Conservation (phyloP, 1,140 invertebrate species). For the Caerostris extrusa region DNA sequence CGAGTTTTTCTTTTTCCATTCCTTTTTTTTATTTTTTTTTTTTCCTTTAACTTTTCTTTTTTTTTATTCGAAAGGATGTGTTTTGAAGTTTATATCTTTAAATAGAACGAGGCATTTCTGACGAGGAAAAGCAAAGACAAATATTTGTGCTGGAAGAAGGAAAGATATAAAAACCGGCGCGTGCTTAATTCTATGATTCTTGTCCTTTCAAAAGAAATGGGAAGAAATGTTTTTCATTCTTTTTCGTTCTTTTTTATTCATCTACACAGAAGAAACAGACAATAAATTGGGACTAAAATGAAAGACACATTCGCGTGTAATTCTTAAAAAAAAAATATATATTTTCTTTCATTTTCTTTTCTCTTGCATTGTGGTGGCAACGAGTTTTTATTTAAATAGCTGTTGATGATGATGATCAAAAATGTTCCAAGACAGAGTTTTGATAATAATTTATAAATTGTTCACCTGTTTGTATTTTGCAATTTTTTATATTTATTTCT, state of each 20-base stretch:
- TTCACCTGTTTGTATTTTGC: too few relatives aligned
- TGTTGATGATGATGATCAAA: not conserved
- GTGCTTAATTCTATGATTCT: constrained; percentile 31
- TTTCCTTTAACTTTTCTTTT: not conserved
- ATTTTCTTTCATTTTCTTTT: not conserved
- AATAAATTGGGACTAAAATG: not conserved
- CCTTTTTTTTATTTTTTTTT: not conserved
- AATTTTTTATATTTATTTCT: too few relatives aligned
- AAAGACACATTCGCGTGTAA: not conserved
- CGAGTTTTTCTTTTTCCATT: not conserved
- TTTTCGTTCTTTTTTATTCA: not conserved
- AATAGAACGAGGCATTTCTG: not conserved
- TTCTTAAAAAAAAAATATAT: not conserved
- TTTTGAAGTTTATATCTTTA: constrained; percentile 8
- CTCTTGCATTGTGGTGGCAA: not conserved
- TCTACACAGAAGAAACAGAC: not conserved
- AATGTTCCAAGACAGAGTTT: too few relatives aligned
- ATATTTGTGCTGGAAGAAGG: not conserved
- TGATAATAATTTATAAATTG: too few relatives aligned
- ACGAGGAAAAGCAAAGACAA: constrained; percentile 1
- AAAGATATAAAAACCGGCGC: not conserved
- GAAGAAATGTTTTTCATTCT: not conserved
- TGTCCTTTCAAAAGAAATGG: not conserved
- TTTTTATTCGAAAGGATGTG: not conserved
- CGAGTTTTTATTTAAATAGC: not conserved